Percentiles rank a stretch among this genome's conserved stretches.
Evolutionary conservation across 2,113 vertebrate species (phyloP).

Genomic region (Falco punctatus): DNA sequence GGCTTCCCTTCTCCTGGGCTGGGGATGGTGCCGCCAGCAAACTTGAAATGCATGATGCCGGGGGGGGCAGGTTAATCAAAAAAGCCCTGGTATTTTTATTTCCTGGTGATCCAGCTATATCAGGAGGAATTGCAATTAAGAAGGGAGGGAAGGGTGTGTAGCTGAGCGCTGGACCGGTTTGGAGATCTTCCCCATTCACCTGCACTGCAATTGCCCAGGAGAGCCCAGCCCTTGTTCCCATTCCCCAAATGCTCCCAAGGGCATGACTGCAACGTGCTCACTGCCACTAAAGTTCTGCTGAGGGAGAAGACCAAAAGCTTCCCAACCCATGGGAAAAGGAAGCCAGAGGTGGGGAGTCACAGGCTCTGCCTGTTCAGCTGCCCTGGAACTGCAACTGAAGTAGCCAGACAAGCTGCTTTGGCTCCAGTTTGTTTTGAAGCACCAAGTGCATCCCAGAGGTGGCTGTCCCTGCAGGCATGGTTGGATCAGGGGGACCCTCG

Average conservation of each 20-base stretch:
- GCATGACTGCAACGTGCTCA: background rate
- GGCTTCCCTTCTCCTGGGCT: background rate
- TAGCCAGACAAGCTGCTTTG: background rate
- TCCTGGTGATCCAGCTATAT: conserved; percentile 13
- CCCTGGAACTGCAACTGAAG: background rate
- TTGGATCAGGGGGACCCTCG: background rate
- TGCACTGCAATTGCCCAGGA: background rate
- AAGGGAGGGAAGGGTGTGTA: conserved; percentile 9
- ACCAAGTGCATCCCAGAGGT: background rate
- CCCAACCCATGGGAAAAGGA: background rate
- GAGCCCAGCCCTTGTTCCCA: background rate
- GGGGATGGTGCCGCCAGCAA: background rate
- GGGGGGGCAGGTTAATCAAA: background rate
- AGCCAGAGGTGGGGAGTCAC: background rate
- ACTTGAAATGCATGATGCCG: background rate
- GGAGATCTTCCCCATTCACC: background rate
- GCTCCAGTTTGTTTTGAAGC: background rate
- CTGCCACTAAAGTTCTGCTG: background rate
- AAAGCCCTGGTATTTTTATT: background rate
- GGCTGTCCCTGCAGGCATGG: background rate
- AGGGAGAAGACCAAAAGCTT: background rate
- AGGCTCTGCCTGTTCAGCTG: background rate
- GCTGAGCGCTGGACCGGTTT: background rate
- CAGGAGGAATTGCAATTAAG: background rate
- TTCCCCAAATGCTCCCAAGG: background rate